Evolutionary conservation across 2,888 invertebrate species (phyloP).

Genomic region (Tridacna gigas): DNA sequence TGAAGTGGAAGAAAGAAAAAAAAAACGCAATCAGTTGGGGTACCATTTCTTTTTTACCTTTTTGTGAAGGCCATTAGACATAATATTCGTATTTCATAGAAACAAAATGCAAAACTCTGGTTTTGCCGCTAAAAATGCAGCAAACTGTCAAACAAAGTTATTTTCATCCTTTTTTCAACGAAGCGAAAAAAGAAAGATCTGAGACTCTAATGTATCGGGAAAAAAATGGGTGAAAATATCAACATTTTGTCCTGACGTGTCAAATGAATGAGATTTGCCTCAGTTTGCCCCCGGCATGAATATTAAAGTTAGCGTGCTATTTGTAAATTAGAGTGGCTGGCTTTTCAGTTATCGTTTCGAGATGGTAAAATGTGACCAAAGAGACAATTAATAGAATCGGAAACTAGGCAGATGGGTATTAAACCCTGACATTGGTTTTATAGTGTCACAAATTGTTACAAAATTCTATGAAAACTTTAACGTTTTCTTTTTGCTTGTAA

Average conservation of each 20-base stretch:
- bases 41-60: no score
- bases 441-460: neutral
- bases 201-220: no score
- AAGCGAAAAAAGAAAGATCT: no score
- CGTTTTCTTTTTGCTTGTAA: no score
- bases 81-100: no score
- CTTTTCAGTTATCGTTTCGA: slow-evolving; percentile 16
- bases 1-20: no score
- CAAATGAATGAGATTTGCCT: slow-evolving; percentile 1
- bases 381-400: slow-evolving; percentile 10
- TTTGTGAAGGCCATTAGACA: no score
- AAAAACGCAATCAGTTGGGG: no score
- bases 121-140: no score
- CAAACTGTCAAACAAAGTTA: no score
- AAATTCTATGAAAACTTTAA: neutral
- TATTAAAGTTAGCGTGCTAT: slow-evolving; percentile 20
- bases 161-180: no score
- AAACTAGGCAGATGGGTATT: slow-evolving; percentile 30
- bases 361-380: slow-evolving; percentile 4
- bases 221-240: neutral
- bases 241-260: slow-evolving; percentile 7
- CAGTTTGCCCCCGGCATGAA: slow-evolving; percentile 20
- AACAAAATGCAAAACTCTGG: no score
- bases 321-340: slow-evolving; percentile 23
- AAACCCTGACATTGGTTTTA: slow-evolving; percentile 6